Conservation (phyloP, 1,140 invertebrate genomes). For the Pseudomyrmex gracilis region DNA sequence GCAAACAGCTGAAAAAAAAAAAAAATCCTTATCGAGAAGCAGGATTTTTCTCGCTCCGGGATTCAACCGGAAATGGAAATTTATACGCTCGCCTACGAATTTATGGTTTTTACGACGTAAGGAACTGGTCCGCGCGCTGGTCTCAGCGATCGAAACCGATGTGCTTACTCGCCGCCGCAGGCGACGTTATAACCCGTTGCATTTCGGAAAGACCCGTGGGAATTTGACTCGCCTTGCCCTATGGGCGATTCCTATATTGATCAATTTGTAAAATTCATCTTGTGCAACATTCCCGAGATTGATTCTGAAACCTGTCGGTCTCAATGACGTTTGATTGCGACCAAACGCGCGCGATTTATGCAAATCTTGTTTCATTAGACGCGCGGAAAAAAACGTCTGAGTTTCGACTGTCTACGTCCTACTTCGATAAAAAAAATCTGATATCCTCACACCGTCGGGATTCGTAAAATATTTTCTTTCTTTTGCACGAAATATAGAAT, state of each 20-base stretch:
- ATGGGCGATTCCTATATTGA: not conserved
- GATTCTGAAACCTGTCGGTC: not conserved
- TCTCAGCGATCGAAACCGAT: not conserved
- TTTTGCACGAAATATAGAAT: not conserved
- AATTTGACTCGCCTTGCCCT: not conserved
- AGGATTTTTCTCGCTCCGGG: not conserved
- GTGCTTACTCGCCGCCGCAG: not conserved
- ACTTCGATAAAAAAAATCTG: no score
- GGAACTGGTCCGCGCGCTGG: not conserved
- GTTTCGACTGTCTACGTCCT: no score
- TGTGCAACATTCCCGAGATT: not conserved
- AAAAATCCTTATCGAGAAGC: not conserved
- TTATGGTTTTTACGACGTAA: not conserved
- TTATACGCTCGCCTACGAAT: conserved; percentile 44
- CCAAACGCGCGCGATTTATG: no score
- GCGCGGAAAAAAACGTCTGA: no score
- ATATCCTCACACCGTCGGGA: no score
- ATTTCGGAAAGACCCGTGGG: conserved; percentile 4
- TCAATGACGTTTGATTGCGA: not conserved
- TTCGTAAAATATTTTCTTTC: not conserved
- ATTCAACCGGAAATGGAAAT: conserved; percentile 14
- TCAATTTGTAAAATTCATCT: not conserved
- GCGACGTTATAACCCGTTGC: conserved; percentile 6
- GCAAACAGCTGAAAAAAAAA: not conserved
- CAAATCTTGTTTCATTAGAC: no score